Evolutionary conservation across 2,797 vertebrate species (phyloP), one percentile per base, ranked within the genome.

Genomic region (Sebastes matsubarae): DNA sequence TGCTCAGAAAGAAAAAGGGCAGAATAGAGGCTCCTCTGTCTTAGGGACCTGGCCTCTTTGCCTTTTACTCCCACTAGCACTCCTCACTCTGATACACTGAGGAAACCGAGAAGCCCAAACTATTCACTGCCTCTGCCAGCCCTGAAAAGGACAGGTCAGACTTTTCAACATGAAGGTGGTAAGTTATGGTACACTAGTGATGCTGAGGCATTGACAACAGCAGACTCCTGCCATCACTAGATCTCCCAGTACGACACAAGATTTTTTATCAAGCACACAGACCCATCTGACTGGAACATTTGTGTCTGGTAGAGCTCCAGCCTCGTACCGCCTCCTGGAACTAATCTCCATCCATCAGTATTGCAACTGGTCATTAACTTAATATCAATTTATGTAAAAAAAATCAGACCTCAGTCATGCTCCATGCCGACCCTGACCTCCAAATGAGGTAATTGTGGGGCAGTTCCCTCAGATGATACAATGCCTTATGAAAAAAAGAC

Each of bases 21-120:
- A 86, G 77, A 93, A 92, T 87, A 91, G 78, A 86, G 94, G 90
- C 18, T 38, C 89, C 65, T 88, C 89, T 84, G 86, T 89, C 42
- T 87, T 93, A 1, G 83, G 78, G 24, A 82, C 75, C 68, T 92
- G 91, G 91, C 73, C 93, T 27, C 84, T 94, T 50, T 91, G 84
- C 89, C 22, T 94, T 77, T 74, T 96, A 58, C 82, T 95, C 27
- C 90, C 94, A 10, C 85, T 96, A 11, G 84, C 89, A 67, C 87
- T 94, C 34, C 89, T 95, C 71, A 58, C 65, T 57, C 87, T 96
- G 61, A 88, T 96, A 11, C 94, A 95, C 71, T 95, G 82, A 95
- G 76, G 80, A 87, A 90, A 75, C 78, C 3, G 30, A 76, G 61
- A 85, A 72, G 64, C 25, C 34, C 22, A 55, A 83, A 78, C n/a